Conservation (phyloP, 1,140 invertebrate genomes). For the Drosophila nigrodunni region DNA sequence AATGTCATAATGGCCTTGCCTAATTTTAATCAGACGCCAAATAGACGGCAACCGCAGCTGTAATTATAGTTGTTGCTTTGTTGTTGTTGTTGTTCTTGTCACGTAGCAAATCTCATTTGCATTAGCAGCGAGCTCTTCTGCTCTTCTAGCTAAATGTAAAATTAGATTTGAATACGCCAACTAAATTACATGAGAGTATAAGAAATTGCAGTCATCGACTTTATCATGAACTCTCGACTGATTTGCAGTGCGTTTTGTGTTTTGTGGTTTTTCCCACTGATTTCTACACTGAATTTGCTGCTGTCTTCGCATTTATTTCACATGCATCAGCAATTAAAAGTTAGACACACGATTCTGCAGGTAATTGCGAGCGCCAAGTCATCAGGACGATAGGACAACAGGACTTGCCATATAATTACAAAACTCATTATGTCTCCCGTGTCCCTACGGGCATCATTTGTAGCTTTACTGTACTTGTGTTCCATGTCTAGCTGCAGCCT, state of each 20-base stretch:
- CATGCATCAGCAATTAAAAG: conserved; percentile 77
- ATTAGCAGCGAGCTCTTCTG: conserved; percentile 21
- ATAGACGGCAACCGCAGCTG: conserved; percentile 11
- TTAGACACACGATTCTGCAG: conserved; percentile 70
- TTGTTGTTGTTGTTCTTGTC: neutral
- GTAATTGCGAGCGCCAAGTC: conserved; percentile 57
- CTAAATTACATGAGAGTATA: conserved; percentile 21
- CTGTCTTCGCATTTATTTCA: conserved; percentile 48
- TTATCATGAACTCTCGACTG: conserved; percentile 1
- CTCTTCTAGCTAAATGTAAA: conserved; percentile 41
- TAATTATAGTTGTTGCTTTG: neutral
- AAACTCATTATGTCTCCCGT: conserved; percentile 71
- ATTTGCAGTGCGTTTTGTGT: conserved; percentile 28
- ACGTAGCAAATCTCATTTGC: conserved; percentile 21
- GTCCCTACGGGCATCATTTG: conserved; percentile 24
- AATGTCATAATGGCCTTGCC: conserved; percentile 71
- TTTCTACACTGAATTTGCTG: conserved; percentile 20
- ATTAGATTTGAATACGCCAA: conserved; percentile 56
- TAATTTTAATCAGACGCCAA: conserved; percentile 43
- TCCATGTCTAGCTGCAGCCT: conserved; percentile 21
- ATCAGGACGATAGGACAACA: conserved; percentile 25
- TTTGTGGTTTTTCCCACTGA: conserved; percentile 5
- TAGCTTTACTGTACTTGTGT: conserved; percentile 3
- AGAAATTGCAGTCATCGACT: conserved; percentile 20
- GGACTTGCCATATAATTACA: conserved; percentile 60